Base-by-base conservation (phyloP, 2,888 invertebrate species). In the Polietes domitor region DNA sequence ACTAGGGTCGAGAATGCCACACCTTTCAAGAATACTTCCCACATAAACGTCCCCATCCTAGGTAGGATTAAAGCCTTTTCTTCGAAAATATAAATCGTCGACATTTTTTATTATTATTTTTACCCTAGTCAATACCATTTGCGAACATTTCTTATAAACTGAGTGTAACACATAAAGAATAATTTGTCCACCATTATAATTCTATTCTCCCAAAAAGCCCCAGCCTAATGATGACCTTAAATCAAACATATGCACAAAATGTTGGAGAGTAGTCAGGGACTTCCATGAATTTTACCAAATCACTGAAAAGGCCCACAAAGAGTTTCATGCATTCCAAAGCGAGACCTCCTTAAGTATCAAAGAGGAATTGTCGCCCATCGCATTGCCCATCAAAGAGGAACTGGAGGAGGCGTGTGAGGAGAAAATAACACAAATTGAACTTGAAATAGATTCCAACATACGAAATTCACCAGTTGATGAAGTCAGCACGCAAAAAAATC, bases 251-350 rank as follows among this genome's bases (percentile, higher is more conserved):
- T 92, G 92, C 80, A 37, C 37, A 3, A 37, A 87, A 12, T 92
- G 92, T 83, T 92, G 92, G 92, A 86, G 88, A 15, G 89, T 88
- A 80, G 88, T 91, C 10, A 87, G 88, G 0, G 89, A 89, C 55
- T 92, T 92, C 50, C 91, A 92, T 85, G 87, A 89, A 77, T 92
- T 90, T 82, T 92, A 91, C 83, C 76, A 88, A 26, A 88, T 88
- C 7, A 88, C 91, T 12, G 88, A 91, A 83, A 89, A 89, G 81
- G 89, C 89, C 3, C 92, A 92, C 80, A 83, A 24, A 9, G 37
- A 58, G 5, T 71, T 50, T 15, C 37, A 72, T 21, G 41, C 37
- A 10, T 28, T 61, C 24, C 26, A 43, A 41, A 9, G 24, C 12
- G 19, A 61, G 28, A 50, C 12, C 9, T 58, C 12, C 9, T 58